These are phyloP conservation scores for Amazonetta brasiliensis DNA, from an alignment of 2,797 vertebrate genomes.

Conservation along the genomic window DNA sequence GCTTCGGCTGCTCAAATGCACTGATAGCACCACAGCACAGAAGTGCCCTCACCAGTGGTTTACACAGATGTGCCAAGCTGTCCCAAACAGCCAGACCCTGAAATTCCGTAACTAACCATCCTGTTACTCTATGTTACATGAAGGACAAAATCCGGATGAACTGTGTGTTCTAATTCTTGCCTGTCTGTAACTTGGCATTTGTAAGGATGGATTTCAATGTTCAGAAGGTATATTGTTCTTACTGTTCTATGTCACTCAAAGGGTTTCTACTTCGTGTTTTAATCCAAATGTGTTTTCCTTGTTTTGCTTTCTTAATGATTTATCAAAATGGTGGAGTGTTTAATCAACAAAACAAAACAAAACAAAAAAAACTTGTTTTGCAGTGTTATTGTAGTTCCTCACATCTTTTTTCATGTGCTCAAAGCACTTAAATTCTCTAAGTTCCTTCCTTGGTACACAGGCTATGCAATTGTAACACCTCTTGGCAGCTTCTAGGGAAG, in stretches of 20 bases:
- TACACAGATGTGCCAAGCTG: background rate
- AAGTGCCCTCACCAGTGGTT: background rate
- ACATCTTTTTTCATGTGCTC: background rate
- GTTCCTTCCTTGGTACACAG: background rate
- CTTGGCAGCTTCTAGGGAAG: background rate
- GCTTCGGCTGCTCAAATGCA: background rate
- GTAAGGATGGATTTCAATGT: background rate
- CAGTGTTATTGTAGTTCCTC: background rate
- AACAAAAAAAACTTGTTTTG: background rate
- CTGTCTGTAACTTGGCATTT: background rate
- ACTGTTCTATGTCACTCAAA: accelerated
- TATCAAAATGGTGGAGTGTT: background rate
- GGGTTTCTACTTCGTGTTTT: background rate
- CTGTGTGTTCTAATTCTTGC: background rate
- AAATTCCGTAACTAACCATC: background rate
- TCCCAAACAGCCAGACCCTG: background rate
- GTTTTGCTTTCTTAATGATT: background rate
- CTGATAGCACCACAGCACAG: background rate
- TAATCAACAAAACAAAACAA: background rate
- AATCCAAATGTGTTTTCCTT: no score
- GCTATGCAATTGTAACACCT: background rate
- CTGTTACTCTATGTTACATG: background rate
- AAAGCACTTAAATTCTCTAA: background rate
- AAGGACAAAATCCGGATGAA: background rate
- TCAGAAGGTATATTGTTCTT: background rate